Evolutionary conservation across 2,113 vertebrate genomes (phyloP).

Genomic region (Calyptomena viridis): DNA sequence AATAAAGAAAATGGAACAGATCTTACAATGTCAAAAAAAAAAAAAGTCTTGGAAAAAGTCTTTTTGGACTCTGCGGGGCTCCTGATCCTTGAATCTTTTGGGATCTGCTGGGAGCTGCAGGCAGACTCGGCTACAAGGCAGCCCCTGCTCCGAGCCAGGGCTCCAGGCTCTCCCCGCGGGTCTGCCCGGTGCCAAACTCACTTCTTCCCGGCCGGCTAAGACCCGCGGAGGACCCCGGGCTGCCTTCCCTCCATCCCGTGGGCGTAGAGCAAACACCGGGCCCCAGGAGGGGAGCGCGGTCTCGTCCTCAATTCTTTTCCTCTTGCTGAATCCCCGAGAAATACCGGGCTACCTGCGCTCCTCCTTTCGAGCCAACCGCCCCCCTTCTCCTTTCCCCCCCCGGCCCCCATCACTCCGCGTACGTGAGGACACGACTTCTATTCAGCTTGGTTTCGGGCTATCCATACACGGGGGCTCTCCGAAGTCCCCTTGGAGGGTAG

Average conservation of each 20-base stretch:
- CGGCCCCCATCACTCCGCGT: neutral
- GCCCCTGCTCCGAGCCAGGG: neutral
- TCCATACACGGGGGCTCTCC: fast-evolving
- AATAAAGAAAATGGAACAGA: neutral
- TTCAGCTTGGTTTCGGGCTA: neutral
- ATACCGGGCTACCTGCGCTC: neutral
- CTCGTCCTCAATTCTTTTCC: neutral
- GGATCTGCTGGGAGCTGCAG: neutral
- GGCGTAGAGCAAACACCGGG: neutral
- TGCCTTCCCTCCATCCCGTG: neutral
- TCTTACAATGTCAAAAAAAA: neutral
- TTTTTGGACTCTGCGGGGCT: neutral
- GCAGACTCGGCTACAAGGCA: neutral
- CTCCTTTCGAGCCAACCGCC: too few relatives aligned
- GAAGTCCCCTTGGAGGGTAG: neutral
- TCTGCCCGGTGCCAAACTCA: neutral
- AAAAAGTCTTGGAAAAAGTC: neutral
- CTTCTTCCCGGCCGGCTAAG: neutral
- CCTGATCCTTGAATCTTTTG: neutral
- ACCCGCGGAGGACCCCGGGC: too few relatives aligned
- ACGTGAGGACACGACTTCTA: neutral
- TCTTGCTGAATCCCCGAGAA: neutral
- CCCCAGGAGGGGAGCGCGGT: neutral
- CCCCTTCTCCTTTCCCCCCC: neutral
- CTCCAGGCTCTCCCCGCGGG: too few relatives aligned